These are phyloP conservation scores for Folsomia candida DNA, from an alignment of 2,888 invertebrate genomes.

Conservation along the genomic window DNA sequence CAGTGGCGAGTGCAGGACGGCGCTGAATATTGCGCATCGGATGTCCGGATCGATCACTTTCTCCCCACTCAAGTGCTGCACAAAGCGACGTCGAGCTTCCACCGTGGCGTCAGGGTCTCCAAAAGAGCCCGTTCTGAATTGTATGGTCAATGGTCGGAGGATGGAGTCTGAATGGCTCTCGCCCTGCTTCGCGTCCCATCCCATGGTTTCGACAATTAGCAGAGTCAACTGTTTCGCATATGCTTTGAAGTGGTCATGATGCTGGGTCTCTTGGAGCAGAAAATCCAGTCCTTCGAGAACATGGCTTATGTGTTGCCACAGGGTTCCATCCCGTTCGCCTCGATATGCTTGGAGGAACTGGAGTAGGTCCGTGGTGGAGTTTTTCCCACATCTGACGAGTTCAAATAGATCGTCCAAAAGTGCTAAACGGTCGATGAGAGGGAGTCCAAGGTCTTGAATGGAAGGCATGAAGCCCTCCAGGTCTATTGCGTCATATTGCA, in stretches of 20 bases:
- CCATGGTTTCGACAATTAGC: background rate
- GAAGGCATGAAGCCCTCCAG: constrained; percentile 74
- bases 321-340: background rate
- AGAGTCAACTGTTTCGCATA: background rate
- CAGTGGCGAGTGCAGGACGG: too few species aligned
- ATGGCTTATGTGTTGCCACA: background rate
- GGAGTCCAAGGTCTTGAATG: constrained; percentile 72
- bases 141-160: too few species aligned
- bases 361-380: constrained; percentile 72
- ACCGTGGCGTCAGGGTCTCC: background rate
- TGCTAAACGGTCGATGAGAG: constrained; percentile 83
- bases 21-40: too few species aligned
- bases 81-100: background rate
- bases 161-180: too few species aligned
- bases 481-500: constrained; percentile 74
- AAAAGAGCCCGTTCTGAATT: too few species aligned
- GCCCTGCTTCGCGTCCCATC: background rate
- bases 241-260: background rate
- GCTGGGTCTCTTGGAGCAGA: background rate
- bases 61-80: background rate
- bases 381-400: constrained; percentile 76
- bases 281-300: background rate
- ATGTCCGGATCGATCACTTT: background rate
- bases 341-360: background rate
- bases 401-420: constrained; percentile 89